Evolutionary conservation across 1,140 invertebrate genomes (phyloP), one percentile per base, ranked within the genome.

Genomic region (Parasteatoda tepidariorum): DNA sequence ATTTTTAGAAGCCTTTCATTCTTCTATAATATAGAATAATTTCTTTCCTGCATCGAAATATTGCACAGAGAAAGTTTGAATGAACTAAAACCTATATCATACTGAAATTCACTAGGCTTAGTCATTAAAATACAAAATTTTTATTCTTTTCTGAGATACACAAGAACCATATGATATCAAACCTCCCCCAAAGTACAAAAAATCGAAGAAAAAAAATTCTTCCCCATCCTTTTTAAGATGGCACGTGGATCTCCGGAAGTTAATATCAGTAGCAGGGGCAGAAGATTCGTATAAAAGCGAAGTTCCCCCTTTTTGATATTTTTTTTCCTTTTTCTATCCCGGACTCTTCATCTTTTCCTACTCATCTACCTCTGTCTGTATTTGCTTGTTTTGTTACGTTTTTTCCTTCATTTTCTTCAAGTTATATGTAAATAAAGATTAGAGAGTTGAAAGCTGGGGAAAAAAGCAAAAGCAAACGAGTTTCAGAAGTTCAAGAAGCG

Each of bases 351-450:
- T 31, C 26, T 13, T 61, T 6, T 61, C 57, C 6, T 22, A 9
- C 38, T 33, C 54, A 18, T 28, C 30, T 48, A 48, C 24, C 38
- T 78, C 38, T 5, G n/a, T 66, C 9, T 31, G 30, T 28, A 15
- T 55, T 41, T 7, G 54, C 5, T 33, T 18, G 13, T 13, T 61
- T n/a, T 33, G 55, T 33, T 68, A 68, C 66, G 24, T 33, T 57
- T 71, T 71, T 31, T 73, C 24, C 11, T 57, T n/a, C 57, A 22
- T 73, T 73, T 73, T 2, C 41, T 73, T 31, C 68, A 31, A 73
- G 68, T 73, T 68, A 57, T 73, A 73, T 73, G 68, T 73, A 73
- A 73, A 73, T 73, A 73, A 73, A 68, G 68, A 57, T 73, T 57
- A 31, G 41, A 68, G 41, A 68, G 33, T 18, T n/a, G n/a, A n/a